phyloP scores from a whole-genome alignment of 1,140 invertebrate genomes.

The Aphelinus certus region DNA sequence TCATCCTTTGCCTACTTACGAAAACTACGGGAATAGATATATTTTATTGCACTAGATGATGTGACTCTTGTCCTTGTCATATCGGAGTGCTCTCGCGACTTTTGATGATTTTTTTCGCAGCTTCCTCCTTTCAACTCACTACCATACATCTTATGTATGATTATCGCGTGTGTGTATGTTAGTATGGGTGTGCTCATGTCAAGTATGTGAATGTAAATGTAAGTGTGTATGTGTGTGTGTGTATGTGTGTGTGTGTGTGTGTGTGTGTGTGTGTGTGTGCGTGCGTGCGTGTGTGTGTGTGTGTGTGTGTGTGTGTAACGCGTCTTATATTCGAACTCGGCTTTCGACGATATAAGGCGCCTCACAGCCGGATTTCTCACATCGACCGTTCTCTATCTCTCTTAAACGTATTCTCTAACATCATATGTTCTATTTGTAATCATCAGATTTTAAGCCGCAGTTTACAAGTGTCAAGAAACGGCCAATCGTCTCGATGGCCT shows the following conservation, averaged over 20 bases:
- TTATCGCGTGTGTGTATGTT: not conserved
- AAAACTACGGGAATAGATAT: conserved; percentile 42
- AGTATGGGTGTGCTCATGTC: not conserved
- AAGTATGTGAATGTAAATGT: not conserved
- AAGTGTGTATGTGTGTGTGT: not conserved
- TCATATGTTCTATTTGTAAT: conserved; percentile 2
- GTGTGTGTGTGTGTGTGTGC: conserved; percentile 10
- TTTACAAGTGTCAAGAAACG: not conserved
- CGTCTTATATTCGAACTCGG: conserved; percentile 21
- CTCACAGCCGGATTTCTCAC: conserved; percentile 42
- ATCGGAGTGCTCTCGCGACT: not conserved
- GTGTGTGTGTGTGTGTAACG: not conserved
- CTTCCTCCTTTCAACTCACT: conserved; percentile 9
- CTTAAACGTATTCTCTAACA: conserved; percentile 2
- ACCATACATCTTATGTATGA: conserved; percentile 27
- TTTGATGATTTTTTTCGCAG: conserved; percentile 27
- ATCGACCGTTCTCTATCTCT: conserved; percentile 29
- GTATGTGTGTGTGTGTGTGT: not conserved
- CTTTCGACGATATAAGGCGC: conserved; percentile 35
- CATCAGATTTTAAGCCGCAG: not conserved
- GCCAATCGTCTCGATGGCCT: not conserved
- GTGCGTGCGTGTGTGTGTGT: not conserved
- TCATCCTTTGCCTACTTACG: conserved; percentile 31
- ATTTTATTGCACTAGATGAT: conserved; percentile 40
- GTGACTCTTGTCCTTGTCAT: conserved; percentile 24